Conservation (phyloP, 2,888 invertebrate species). For the Marronus borbonicus region DNA sequence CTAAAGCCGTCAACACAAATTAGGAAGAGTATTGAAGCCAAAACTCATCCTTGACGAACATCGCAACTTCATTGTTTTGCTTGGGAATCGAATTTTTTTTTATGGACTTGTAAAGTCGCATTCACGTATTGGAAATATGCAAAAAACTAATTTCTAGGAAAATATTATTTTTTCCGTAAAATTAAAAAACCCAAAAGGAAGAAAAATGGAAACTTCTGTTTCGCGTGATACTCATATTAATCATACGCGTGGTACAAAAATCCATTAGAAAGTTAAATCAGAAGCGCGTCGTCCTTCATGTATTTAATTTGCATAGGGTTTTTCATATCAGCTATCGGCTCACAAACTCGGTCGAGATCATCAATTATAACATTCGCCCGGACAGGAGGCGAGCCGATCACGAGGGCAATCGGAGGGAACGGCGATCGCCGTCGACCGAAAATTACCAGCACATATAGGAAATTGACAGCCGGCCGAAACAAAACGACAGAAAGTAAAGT, state of each 20-base stretch:
- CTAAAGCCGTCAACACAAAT: no score
- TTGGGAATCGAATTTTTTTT: no score
- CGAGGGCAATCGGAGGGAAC: background rate
- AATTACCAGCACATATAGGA: constrained; percentile 44
- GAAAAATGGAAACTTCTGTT: constrained; percentile 2
- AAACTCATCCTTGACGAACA: no score
- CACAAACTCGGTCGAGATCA: constrained; percentile 40
- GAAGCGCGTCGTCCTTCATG: constrained; percentile 33
- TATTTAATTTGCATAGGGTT: constrained; percentile 45
- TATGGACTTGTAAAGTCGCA: no score
- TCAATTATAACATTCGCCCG: constrained; percentile 40
- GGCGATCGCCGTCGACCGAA: constrained; percentile 30
- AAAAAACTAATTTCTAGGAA: no score
- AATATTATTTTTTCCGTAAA: no score
- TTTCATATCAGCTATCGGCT: constrained; percentile 40
- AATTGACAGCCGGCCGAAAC: constrained; percentile 45
- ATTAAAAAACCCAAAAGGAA: background rate
- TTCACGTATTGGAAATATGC: no score
- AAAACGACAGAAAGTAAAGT: constrained; percentile 58
- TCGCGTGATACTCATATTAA: constrained; percentile 3
- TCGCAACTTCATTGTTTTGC: no score
- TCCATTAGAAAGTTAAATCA: constrained; percentile 40
- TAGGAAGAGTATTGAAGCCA: no score
- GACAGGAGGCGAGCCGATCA: constrained; percentile 7
- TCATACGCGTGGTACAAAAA: constrained; percentile 1